These are phyloP conservation scores for Malurus elegans DNA, from an alignment of 2,113 vertebrate genomes.

Conservation along the genomic window DNA sequence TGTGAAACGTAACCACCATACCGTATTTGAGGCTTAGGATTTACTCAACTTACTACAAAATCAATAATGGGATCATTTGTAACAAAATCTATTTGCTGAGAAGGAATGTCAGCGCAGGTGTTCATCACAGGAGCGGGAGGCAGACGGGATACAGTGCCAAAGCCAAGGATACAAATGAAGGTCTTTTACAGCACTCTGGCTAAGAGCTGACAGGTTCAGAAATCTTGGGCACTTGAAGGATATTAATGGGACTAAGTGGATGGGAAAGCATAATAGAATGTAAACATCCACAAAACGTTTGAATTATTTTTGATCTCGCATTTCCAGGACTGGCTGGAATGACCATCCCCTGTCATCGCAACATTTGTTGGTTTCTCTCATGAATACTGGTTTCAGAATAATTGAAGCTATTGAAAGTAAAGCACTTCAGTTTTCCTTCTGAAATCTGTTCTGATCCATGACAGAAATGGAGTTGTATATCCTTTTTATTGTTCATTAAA, in stretches of 20 bases:
- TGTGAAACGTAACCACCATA: constrained; percentile 44
- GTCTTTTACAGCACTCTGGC: not conserved
- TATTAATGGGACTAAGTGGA: not conserved
- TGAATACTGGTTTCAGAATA: not conserved
- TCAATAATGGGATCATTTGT: constrained; percentile 52
- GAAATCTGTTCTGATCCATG: not conserved
- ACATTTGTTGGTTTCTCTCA: not conserved
- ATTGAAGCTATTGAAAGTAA: not conserved
- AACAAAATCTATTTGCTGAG: constrained; percentile 43
- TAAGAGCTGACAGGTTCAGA: constrained; percentile 16
- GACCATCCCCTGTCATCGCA: not conserved
- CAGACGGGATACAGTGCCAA: not conserved
- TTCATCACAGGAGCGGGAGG: not conserved
- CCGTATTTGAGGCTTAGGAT: not conserved
- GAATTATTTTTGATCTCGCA: not conserved
- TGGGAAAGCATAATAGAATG: not conserved
- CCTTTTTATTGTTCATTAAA: not conserved
- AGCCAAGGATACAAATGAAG: constrained; percentile 22
- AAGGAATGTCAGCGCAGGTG: not conserved
- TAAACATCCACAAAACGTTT: not conserved
- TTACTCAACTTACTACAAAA: constrained; percentile 53
- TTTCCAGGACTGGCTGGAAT: not conserved
- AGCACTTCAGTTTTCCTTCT: not conserved
- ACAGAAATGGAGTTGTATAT: not conserved
- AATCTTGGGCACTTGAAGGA: not conserved